These are phyloP conservation scores for Monomorium pharaonis DNA, from an alignment of 1,140 invertebrate genomes.

Conservation along the genomic window DNA sequence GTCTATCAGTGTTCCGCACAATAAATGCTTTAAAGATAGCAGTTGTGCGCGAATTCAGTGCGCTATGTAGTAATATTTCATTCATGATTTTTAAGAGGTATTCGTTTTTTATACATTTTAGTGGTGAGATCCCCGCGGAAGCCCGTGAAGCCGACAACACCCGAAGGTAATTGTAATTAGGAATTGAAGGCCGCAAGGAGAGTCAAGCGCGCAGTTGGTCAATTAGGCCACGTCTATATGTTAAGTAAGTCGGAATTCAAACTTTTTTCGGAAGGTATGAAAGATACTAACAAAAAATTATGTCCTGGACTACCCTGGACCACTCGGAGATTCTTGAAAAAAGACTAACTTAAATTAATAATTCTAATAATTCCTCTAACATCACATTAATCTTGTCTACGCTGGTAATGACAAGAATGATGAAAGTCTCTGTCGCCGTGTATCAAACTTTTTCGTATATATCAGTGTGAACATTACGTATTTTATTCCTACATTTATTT, in stretches of 20 bases:
- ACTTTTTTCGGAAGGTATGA: conserved; percentile 82
- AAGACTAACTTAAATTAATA: conserved; percentile 39
- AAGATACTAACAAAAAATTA: conserved; percentile 76
- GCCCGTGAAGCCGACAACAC: conserved; percentile 84
- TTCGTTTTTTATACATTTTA: conserved; percentile 85
- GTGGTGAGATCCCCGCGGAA: conserved; percentile 85
- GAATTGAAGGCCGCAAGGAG: conserved; percentile 85
- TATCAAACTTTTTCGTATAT: background rate
- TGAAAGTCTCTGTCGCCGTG: background rate
- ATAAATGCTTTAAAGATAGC: conserved; percentile 47
- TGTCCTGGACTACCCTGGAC: conserved; percentile 52
- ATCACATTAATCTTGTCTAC: conserved; percentile 1
- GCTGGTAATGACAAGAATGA: background rate
- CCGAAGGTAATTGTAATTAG: conserved; percentile 86
- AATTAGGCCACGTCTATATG: conserved; percentile 84
- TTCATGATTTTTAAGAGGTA: conserved; percentile 55
- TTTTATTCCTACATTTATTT: conserved; percentile 28
- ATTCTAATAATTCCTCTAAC: conserved; percentile 15
- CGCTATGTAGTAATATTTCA: conserved; percentile 27
- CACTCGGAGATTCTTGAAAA: conserved; percentile 40
- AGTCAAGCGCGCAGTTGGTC: conserved; percentile 84
- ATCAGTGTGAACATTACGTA: background rate
- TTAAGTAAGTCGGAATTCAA: conserved; percentile 85
- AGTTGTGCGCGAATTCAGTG: conserved; percentile 44
- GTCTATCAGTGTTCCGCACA: conserved; percentile 63